Base-by-base conservation (phyloP, 2,113 vertebrate species). In the Mormyrus iriodes region DNA sequence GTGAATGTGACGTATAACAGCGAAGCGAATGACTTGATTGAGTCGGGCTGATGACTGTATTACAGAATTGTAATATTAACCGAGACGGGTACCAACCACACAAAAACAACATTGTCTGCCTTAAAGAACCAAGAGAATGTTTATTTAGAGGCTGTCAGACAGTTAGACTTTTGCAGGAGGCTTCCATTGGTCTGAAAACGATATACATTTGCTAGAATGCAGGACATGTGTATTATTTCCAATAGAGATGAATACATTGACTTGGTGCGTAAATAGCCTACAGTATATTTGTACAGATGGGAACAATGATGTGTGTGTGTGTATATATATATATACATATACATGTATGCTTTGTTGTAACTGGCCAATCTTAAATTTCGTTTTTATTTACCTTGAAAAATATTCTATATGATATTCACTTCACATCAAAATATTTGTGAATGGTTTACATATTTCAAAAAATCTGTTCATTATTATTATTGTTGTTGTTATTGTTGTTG, bases 1-100 rank as follows among this genome's bases (percentile, higher is more conserved):
- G 98, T 94, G 98, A 99, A 96, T 98, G 98, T 96, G 98, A 99
- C 96, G 98, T 98, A 95, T 99, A 95, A 97, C 92, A 93, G 96
- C 92, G 89, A 92, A 91, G 83, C 87, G 90, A 91, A 92, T 7
- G 27, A 91, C 91, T 90, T 27, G n/a, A 5, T 87, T 86, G 90
- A 58, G 39, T 86, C 88, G 39, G 52, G 84, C 89, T 90, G 91
- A 90, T 48, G 46, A 65, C 58, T 65, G 58, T 89, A 52, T 90
- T 92, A 89, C 91, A 91, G 90, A 90, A 93, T 92, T 94, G 93
- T 90, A 93, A 91, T 94, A 89, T 88, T 90, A 90, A 91, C 76
- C 86, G 48, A 89, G 82, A 91, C 89, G 95, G 94, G 95, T 94
- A 93, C 95, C 95, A 94, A 93, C 92, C 90, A 94, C 94, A 49